Conservation (phyloP, 2,113 vertebrate genomes). For the Centropus bengalensis region DNA sequence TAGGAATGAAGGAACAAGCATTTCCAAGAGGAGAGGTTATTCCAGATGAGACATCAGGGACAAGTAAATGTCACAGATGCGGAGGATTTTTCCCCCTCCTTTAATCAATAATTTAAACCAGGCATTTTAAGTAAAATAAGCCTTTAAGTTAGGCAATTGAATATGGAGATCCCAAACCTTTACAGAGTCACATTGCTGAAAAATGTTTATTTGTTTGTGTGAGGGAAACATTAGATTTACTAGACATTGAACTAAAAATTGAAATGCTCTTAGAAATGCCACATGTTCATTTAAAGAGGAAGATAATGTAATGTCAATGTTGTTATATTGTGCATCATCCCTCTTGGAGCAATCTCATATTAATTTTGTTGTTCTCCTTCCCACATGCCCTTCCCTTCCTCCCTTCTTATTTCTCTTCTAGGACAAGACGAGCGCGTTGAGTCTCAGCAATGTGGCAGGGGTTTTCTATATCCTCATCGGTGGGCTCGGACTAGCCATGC, state of each 20-base stretch:
- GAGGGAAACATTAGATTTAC: slow-evolving; percentile 41
- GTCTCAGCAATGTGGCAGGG: slow-evolving; percentile 98
- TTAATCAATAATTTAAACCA: slow-evolving; percentile 69
- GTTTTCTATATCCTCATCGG: slow-evolving; percentile 99
- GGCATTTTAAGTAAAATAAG: slow-evolving; percentile 18
- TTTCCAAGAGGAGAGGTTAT: slow-evolving; percentile 71
- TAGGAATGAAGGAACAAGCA: slow-evolving; percentile 58
- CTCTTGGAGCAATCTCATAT: neutral
- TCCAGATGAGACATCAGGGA: slow-evolving; percentile 52
- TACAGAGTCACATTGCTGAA: slow-evolving; percentile 6
- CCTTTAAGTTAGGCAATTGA: slow-evolving; percentile 15
- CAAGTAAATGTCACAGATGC: slow-evolving; percentile 53
- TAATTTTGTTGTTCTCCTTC: slow-evolving; percentile 71
- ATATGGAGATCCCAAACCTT: slow-evolving; percentile 55
- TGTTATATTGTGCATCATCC: slow-evolving; percentile 45
- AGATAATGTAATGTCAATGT: slow-evolving; percentile 45
- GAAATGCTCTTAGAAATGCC: slow-evolving; percentile 34
- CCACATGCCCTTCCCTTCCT: slow-evolving; percentile 30
- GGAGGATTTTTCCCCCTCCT: neutral
- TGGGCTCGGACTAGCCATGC: slow-evolving; percentile 97
- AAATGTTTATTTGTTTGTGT: slow-evolving; percentile 47
- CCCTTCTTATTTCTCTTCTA: slow-evolving; percentile 71
- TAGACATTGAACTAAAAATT: slow-evolving; percentile 30
- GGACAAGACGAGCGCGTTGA: slow-evolving; percentile 99
- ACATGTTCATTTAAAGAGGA: slow-evolving; percentile 48